Base-by-base conservation (phyloP, 2,888 invertebrate species). In the Bimastos eiseni region DNA sequence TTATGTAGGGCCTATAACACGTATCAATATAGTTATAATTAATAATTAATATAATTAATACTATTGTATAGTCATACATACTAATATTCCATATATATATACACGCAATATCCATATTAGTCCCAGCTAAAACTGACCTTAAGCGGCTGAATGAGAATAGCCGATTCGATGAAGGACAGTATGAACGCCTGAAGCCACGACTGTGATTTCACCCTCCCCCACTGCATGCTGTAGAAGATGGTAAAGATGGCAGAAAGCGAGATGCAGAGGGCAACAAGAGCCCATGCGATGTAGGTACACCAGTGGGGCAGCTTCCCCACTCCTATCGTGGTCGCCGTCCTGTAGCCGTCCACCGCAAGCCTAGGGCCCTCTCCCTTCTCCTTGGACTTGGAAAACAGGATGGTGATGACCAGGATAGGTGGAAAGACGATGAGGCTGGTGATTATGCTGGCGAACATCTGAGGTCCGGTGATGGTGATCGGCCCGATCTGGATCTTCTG, bases 181-280 rank as follows among this genome's bases (percentile, higher is more conserved):
- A 92, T 38, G 11, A 92, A 55, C 19, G 95, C 93, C 0, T 94
- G 93, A 15, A 95, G 93, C 95, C 95, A 95, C 91, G 95, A 94
- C 49, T 94, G 94, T 1, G 95, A 94, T 90, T 95, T 95, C 88
- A 93, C 93, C 92, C 95, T 94, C 1, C 95, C 95, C 94, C 95
- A 95, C 92, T 95, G 92, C 92, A 95, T 94, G 90, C 95, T 95
- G 93, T 95, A 95, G 24, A 95, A 93, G 93, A 95, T 93, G 33
- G 95, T 93, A 92, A 95, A 95, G 93, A 95, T 94, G 84, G 94
- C 93, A 15, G 94, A 94, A 5, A 93, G 92, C 13, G 92, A 38
- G 49, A 95, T 94, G n/a, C 93, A 93, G 19, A 93, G 36, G 13
- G 91, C 21, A 19, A 90, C 90, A 55, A 92, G 41, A 24, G 37